Conservation (phyloP, 2,888 invertebrate species). For the Tricholauxania praeusta region DNA sequence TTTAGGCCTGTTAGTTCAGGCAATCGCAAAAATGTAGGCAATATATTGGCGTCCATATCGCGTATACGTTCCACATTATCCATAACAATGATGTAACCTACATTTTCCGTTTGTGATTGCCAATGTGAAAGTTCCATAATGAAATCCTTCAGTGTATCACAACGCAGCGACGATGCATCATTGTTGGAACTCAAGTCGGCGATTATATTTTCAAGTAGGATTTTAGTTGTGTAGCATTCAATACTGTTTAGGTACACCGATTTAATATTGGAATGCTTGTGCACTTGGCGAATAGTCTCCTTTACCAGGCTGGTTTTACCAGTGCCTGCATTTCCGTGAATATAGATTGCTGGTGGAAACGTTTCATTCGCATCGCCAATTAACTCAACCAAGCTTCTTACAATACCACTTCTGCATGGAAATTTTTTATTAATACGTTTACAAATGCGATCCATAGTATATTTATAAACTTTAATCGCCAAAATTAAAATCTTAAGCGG, state of each 20-base stretch:
- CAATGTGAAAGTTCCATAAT: slow-evolving; percentile 68
- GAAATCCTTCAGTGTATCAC: slow-evolving; percentile 79
- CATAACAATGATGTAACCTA: slow-evolving; percentile 75
- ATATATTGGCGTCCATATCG: slow-evolving; percentile 78
- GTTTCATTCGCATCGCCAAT: slow-evolving; percentile 71
- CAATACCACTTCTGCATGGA: slow-evolving; percentile 60
- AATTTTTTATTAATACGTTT: slow-evolving; percentile 50
- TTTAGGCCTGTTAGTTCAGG: slow-evolving; percentile 80
- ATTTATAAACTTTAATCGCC: neutral
- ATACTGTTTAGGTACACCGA: slow-evolving; percentile 77
- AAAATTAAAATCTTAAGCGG: neutral
- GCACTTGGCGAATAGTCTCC: slow-evolving; percentile 72
- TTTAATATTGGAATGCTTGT: slow-evolving; percentile 71
- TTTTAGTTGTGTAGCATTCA: slow-evolving; percentile 82
- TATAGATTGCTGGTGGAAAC: slow-evolving; percentile 78
- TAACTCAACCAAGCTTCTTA: slow-evolving; percentile 54
- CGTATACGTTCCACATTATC: slow-evolving; percentile 86
- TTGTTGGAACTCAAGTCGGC: slow-evolving; percentile 64
- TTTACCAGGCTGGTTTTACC: slow-evolving; percentile 83
- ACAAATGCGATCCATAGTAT: slow-evolving; percentile 23
- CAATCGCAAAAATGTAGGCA: slow-evolving; percentile 79
- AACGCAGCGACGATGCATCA: slow-evolving; percentile 66
- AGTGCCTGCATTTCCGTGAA: slow-evolving; percentile 86
- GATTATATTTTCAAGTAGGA: slow-evolving; percentile 82
- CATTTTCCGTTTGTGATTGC: slow-evolving; percentile 9